These are phyloP conservation scores for Epiblema foenella DNA, from an alignment of 2,888 invertebrate species.

Conservation along the genomic window DNA sequence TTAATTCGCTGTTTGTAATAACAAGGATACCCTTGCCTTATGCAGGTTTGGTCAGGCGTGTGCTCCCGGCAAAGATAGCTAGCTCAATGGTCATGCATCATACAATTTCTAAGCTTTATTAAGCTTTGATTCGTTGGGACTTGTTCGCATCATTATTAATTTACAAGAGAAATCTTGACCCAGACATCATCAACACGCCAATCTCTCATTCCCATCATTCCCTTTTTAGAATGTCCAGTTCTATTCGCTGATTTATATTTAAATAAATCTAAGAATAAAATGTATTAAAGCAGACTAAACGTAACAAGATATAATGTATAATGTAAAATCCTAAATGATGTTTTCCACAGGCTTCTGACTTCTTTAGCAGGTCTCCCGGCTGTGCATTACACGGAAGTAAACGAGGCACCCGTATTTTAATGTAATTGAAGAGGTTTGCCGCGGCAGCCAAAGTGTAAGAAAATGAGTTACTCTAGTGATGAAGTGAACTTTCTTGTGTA, in stretches of 20 bases:
- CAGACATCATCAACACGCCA: background rate
- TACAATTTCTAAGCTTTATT: background rate
- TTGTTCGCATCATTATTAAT: background rate
- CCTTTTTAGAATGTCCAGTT: background rate
- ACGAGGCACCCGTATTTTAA: conserved; percentile 5
- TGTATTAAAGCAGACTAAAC: background rate
- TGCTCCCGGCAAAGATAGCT: conserved; percentile 12
- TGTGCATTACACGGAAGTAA: conserved; percentile 4
- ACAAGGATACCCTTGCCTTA: background rate
- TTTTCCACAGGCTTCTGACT: conserved; percentile 19
- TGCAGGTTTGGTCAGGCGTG: conserved; percentile 21
- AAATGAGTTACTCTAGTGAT: conserved; percentile 99
- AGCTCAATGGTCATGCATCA: background rate
- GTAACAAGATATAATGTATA: background rate
- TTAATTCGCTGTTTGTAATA: background rate
- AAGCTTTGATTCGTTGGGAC: background rate
- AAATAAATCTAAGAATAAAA: background rate
- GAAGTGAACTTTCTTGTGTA: conserved; percentile 99
- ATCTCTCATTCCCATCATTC: background rate
- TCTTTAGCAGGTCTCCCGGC: background rate
- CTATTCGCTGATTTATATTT: background rate
- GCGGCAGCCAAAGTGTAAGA: conserved; percentile 45
- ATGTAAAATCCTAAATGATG: background rate
- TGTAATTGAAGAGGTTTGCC: conserved; percentile 2
- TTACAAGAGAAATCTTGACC: background rate